A percentile compares a stretch with the other conserved stretches of the same genome.
phyloP scores from a whole-genome alignment of 1,140 invertebrate genomes.

The Mizuhopecten yessoensis region DNA sequence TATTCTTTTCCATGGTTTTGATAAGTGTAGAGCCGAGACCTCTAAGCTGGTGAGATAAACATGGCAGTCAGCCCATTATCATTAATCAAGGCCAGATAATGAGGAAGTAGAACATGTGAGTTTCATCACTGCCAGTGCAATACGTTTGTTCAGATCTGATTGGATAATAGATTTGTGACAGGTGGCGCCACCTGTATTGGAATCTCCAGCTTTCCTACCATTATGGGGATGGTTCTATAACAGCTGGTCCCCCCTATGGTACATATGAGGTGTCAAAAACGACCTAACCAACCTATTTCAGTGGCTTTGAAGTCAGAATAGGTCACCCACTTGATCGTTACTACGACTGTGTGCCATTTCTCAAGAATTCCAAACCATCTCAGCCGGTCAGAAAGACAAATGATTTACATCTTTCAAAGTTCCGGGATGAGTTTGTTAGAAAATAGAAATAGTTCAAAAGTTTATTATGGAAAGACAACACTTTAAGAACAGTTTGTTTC shows the following conservation, averaged over 20 bases:
- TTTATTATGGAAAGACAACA: not conserved
- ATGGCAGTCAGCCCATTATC: conserved; percentile 23
- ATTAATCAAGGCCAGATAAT: conserved; percentile 10
- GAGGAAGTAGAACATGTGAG: conserved; percentile 7
- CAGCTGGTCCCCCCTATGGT: not conserved
- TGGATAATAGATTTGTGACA: conserved; percentile 34
- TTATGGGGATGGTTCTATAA: not conserved
- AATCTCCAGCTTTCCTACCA: conserved; percentile 1
- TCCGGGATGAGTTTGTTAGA: not conserved
- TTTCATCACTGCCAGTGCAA: conserved; percentile 32
- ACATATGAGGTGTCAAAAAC: conserved; percentile 38
- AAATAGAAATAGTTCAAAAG: conserved; percentile 5
- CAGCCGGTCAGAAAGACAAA: not conserved
- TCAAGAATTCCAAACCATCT: not conserved
- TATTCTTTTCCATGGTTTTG: conserved; percentile 9
- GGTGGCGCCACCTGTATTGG: conserved; percentile 29
- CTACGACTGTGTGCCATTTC: not conserved
- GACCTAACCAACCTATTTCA: not conserved
- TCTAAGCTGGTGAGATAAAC: not conserved
- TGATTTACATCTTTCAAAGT: not conserved
- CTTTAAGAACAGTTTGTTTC: not conserved
- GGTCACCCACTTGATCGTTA: conserved; percentile 31
- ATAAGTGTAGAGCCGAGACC: not conserved
- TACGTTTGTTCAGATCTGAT: conserved; percentile 15
- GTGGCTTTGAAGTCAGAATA: conserved; percentile 7